Conservation (phyloP, 2,113 vertebrate species). For the Chaetodon trifascialis region DNA sequence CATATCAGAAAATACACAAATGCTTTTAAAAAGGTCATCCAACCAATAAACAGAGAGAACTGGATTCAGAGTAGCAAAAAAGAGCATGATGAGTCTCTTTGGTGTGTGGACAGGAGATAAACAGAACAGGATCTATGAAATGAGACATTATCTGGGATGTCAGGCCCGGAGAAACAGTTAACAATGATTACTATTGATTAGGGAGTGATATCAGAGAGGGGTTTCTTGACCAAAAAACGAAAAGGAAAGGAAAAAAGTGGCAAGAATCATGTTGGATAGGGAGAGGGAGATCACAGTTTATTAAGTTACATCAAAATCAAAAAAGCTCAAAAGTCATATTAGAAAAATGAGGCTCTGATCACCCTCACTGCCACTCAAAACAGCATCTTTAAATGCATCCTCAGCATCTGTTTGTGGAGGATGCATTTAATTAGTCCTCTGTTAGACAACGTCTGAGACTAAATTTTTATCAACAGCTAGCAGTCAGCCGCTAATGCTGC, state of each 20-base stretch:
- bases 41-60: background rate
- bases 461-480: background rate
- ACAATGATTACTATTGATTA: constrained; percentile 44
- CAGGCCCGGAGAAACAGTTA: background rate
- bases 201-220: constrained; percentile 13
- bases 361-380: background rate
- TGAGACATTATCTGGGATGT: constrained; percentile 42
- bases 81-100: constrained; percentile 2
- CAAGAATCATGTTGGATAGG: background rate
- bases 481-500: background rate
- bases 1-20: background rate
- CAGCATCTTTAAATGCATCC: background rate
- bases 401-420: constrained; percentile 7
- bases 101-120: constrained; percentile 47
- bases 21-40: background rate
- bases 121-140: constrained; percentile 7
- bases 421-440: constrained; percentile 14
- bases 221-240: background rate
- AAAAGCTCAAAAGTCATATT: background rate
- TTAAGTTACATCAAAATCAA: background rate
- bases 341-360: background rate
- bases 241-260: background rate
- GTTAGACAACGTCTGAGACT: constrained; percentile 26
- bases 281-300: background rate
- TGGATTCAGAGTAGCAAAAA: background rate